phyloP scores from a whole-genome alignment of 2,888 invertebrate species.

The Ophonus ardosiacus region DNA sequence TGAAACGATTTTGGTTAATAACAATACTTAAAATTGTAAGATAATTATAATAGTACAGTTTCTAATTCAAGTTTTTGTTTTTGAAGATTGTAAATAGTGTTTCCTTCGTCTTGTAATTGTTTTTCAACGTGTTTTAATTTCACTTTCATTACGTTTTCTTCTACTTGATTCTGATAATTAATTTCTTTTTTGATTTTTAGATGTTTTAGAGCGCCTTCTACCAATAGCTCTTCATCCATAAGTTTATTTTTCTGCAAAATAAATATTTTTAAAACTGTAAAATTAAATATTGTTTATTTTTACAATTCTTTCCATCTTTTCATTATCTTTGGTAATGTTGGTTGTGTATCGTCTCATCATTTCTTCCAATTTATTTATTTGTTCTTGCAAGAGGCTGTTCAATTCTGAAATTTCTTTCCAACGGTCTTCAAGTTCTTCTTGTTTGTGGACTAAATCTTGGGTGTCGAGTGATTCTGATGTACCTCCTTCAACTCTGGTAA shows the following conservation, averaged over 20 bases:
- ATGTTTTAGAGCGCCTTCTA: conserved; percentile 80
- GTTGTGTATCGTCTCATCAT: conserved; percentile 78
- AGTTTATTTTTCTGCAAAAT: conserved; percentile 75
- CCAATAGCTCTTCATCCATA: conserved; percentile 78
- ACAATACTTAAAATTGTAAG: neutral
- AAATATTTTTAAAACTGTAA: conserved; percentile 1
- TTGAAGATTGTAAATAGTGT: conserved; percentile 82
- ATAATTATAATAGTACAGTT: conserved; percentile 75
- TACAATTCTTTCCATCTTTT: conserved; percentile 74
- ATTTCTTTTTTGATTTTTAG: conserved; percentile 73
- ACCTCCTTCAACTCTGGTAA: conserved; percentile 66
- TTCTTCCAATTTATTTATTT: conserved; percentile 78
- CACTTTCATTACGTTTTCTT: conserved; percentile 83
- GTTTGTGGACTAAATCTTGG: conserved; percentile 71
- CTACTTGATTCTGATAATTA: conserved; percentile 80
- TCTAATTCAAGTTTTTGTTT: conserved; percentile 84
- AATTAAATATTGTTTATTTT: conserved; percentile 1
- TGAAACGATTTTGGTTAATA: conserved; percentile 70
- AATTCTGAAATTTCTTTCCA: conserved; percentile 74
- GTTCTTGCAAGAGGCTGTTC: conserved; percentile 75
- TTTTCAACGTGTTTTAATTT: conserved; percentile 83
- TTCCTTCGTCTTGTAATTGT: conserved; percentile 81
- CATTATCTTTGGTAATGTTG: conserved; percentile 75
- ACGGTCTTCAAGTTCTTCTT: conserved; percentile 75
- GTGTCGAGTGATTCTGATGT: neutral